Evolutionary conservation across 2,113 vertebrate genomes (phyloP).

Genomic region (Sterrhoptilus dennistouni): DNA sequence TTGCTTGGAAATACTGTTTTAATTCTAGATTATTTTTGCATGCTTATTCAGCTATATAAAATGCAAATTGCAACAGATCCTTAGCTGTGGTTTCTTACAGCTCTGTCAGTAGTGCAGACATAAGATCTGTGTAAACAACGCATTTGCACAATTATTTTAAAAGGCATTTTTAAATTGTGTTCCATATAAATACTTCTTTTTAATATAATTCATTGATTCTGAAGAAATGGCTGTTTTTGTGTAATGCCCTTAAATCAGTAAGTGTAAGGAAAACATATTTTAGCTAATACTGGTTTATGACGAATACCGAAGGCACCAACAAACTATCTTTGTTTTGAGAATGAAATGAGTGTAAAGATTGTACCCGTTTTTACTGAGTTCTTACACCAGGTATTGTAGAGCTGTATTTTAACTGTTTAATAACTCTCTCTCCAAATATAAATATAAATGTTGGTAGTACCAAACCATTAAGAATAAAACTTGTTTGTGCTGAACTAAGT

Average conservation of each 20-base stretch:
- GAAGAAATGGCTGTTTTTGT: background rate
- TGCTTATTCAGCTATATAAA: background rate
- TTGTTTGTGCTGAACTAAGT: slow-evolving; percentile 89
- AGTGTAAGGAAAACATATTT: slow-evolving; percentile 2
- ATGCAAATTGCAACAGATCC: background rate
- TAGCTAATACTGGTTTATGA: slow-evolving; percentile 5
- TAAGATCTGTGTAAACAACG: background rate
- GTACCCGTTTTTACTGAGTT: slow-evolving; percentile 35
- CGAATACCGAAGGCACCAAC: background rate
- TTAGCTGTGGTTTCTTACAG: background rate
- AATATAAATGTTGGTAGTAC: slow-evolving; percentile 87
- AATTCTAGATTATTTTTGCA: background rate
- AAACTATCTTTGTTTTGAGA: slow-evolving; percentile 56
- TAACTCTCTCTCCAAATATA: slow-evolving; percentile 72
- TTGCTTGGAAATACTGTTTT: background rate
- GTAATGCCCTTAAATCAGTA: background rate
- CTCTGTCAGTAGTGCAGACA: background rate
- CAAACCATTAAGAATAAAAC: slow-evolving; percentile 83
- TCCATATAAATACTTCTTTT: background rate
- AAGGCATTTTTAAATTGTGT: background rate
- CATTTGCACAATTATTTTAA: background rate
- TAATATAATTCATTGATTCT: background rate
- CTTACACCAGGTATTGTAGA: slow-evolving; percentile 46
- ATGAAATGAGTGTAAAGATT: slow-evolving; percentile 32
- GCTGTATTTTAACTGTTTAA: slow-evolving; percentile 78